Evolutionary conservation across 23 tunicate genomes (phyloP).

Genomic region (Styela plicata): DNA sequence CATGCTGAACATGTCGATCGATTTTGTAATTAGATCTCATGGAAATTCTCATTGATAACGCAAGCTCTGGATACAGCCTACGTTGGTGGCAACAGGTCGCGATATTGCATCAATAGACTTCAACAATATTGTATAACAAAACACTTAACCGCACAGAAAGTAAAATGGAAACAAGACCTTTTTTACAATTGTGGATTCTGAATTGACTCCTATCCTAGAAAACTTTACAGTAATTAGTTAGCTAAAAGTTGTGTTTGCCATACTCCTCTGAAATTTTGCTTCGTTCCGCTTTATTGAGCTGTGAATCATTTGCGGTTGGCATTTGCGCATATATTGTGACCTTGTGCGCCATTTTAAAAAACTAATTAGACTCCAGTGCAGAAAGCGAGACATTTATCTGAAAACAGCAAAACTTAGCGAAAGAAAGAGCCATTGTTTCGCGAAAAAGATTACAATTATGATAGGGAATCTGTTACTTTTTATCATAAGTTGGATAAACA

Average conservation of each 20-base stretch:
- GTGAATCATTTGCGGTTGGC: background rate
- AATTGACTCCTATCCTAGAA: background rate
- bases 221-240: background rate
- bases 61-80: no score
- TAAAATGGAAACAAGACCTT: background rate
- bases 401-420: background rate
- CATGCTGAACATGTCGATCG: no score
- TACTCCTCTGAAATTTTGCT: background rate
- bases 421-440: constrained; percentile 18
- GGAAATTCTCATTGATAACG: no score
- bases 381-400: background rate
- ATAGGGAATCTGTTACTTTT: constrained; percentile 14
- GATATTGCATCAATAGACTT: no score
- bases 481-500: constrained; percentile 15
- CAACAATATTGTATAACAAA: background rate
- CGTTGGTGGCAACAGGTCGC: no score
- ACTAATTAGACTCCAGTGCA: background rate
- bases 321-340: background rate
- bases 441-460: background rate
- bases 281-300: background rate
- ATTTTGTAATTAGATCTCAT: no score
- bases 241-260: background rate
- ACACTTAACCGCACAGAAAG: background rate
- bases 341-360: background rate
- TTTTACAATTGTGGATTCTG: background rate